These are phyloP conservation scores for Aurelia sp. DNA, from an alignment of 30 jellyfish, hydroid and myxozoan genomes.

Conservation along the genomic window DNA sequence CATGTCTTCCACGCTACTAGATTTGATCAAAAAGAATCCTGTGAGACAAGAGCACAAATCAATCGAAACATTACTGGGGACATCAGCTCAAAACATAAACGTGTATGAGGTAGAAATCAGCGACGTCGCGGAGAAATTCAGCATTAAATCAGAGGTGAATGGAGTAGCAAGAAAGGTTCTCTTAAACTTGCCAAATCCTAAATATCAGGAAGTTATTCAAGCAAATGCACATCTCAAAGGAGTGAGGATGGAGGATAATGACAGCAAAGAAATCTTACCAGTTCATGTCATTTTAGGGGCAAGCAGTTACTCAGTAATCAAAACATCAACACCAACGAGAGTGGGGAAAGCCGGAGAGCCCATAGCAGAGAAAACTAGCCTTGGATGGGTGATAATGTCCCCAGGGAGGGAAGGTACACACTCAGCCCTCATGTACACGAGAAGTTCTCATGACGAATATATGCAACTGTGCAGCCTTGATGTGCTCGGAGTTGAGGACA, in stretches of 20 bases:
- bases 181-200: conserved; percentile 60
- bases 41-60: conserved; percentile 64
- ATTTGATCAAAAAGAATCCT: conserved; percentile 36
- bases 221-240: conserved; percentile 72
- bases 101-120: conserved; percentile 52
- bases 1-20: conserved; percentile 55
- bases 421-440: conserved; percentile 42
- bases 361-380: conserved; percentile 73
- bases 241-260: conserved; percentile 55
- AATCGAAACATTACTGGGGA: conserved; percentile 65
- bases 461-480: conserved; percentile 72
- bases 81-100: conserved; percentile 22
- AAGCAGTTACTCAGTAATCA: conserved; percentile 45
- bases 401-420: conserved; percentile 48
- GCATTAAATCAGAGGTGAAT: conserved; percentile 33
- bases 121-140: conserved; percentile 7
- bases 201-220: conserved; percentile 26
- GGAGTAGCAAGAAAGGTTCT: conserved; percentile 58
- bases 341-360: conserved; percentile 77
- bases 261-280: conserved; percentile 34
- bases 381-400: conserved; percentile 91
- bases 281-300: conserved; percentile 68
- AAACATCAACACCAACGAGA: conserved; percentile 67
- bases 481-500: conserved; percentile 77
- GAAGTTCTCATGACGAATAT: conserved; percentile 65